Evolutionary conservation across 2,888 invertebrate genomes (phyloP), one percentile per base, ranked within the genome.

Genomic region (Hypercompe scribonia): DNA sequence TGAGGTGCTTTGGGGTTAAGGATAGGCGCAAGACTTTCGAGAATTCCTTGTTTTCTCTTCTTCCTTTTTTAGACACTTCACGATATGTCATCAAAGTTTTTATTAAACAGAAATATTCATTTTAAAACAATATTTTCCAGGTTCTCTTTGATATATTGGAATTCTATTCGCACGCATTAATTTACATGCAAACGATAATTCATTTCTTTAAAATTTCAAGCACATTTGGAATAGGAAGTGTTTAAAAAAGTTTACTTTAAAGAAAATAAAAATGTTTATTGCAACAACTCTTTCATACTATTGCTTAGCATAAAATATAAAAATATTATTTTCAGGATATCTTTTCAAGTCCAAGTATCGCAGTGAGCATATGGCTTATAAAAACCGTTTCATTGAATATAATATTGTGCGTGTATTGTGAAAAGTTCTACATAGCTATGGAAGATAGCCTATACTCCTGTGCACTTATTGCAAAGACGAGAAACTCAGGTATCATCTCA

Each of bases 131-230:
- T 54, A 10, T 1, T 10, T 61, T 68, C 68, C 54, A 72, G 72
- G 28, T 72, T 24, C 28, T 72, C 8, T 72, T 64, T 54, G 54
- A 68, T n/a, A 5, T 68, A 39, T 13, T 68, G 21, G 68, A 68
- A 64, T 24, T 64, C 21, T 68, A 64, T 64, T 64, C 10, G 21
- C 68, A 72, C 50, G 63, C 39, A 7, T 50, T 72, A 54, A 34
- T 64, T 24, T 18, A 65, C n/a, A 15, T 68, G 15, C 46, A 64
- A 54, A 36, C 7, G 36, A 1, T n/a, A 13, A 68, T 68, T 36
- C 24, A 36, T 13, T 5, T 54, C 0, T 1, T 46, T 7, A 42
- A 31, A 33, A 2, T 33, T 15, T 13, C n/a, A 24, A 54, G n/a
- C 10, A 8, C 18, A 4, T 7, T 31, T 31, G 61, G 31, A 31